A percentile compares a stretch with the other conserved stretches of the same genome.
These are phyloP conservation scores for Ornithorhynchus anatinus DNA, from an alignment of 2,113 vertebrate genomes.

Conservation along the genomic window DNA sequence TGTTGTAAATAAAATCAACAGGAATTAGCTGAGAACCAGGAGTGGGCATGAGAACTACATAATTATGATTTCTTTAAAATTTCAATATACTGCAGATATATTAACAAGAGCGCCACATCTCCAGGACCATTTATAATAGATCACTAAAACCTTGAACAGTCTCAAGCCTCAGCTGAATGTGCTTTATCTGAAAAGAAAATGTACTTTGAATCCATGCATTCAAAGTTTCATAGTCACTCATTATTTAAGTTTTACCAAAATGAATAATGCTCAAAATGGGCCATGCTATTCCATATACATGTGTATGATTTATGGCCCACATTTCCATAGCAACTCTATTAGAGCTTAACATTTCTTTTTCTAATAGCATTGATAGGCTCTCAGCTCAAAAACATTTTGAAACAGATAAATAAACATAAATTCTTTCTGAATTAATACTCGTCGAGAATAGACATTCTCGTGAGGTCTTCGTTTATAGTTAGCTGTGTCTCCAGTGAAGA, in stretches of 20 bases:
- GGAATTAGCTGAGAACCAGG: neutral
- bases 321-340: constrained; percentile 39
- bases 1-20: constrained; percentile 19
- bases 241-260: constrained; percentile 33
- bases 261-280: constrained; percentile 31
- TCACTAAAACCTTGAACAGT: constrained; percentile 11
- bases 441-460: constrained; percentile 6
- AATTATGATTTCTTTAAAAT: constrained; percentile 15
- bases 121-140: constrained; percentile 14
- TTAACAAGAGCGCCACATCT: neutral
- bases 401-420: constrained; percentile 26
- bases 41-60: neutral
- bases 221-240: constrained; percentile 28
- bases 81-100: neutral
- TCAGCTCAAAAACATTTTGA: constrained; percentile 36
- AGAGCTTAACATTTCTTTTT: constrained; percentile 25
- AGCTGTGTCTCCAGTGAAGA: constrained; percentile 35
- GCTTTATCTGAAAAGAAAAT: neutral
- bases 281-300: constrained; percentile 16
- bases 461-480: constrained; percentile 26
- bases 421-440: constrained; percentile 15
- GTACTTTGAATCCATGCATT: neutral
- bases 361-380: neutral
- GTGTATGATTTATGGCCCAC: constrained; percentile 6
- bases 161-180: neutral